Evolutionary conservation across 1,140 invertebrate species (phyloP), one percentile per base, ranked within the genome.

Genomic region (Drosophila novamexicana): DNA sequence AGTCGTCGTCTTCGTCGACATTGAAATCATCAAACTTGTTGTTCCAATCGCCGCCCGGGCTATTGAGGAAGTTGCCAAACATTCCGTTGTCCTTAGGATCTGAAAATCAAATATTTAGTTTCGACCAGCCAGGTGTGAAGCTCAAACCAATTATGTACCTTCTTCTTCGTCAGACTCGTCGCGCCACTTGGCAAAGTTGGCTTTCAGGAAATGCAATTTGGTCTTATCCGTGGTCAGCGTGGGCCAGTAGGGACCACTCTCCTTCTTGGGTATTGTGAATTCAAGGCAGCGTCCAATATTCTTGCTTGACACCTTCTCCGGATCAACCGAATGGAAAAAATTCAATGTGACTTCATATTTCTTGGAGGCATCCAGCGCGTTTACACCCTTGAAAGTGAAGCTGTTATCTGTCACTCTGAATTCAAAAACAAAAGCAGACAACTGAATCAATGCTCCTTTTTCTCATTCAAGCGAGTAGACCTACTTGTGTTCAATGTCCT

Each of bases 141-240:
- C 4, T n/a, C 1, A 0, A 36, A 49, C 66, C 75, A 22, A 69
- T 75, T 22, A 14, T 14, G 14, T 14, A 90, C 91, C 91, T 50
- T 92, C 89, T 54, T 92, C 91, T 29, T 96, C 96, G 64, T 95
- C 95, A 64, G 97, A 96, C 88, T 99, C 98, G 94, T 99, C 98
- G 92, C 96, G 96, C 98, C 98, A 99, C 93, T 98, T 98, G 81
- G 97, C 96, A 92, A 99, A 99, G 92, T 99, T 98, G 75, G 98
- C 96, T 93, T 98, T 99, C 59, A 99, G 94, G 98, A 98, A 99
- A 92, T 99, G 98, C 78, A 96, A 95, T 93, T 98, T 99, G 91
- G 95, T 95, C 79, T 96, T 96, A 77, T 97, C 97, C 93, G 97
- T 97, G 32, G 97, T 96, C 54, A 99, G 94, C 58, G 95, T 93